A percentile compares a stretch with the other conserved stretches of the same genome.
phyloP scores from a whole-genome alignment of 2,113 vertebrate genomes.

The Brachypodius melanocephalos region DNA sequence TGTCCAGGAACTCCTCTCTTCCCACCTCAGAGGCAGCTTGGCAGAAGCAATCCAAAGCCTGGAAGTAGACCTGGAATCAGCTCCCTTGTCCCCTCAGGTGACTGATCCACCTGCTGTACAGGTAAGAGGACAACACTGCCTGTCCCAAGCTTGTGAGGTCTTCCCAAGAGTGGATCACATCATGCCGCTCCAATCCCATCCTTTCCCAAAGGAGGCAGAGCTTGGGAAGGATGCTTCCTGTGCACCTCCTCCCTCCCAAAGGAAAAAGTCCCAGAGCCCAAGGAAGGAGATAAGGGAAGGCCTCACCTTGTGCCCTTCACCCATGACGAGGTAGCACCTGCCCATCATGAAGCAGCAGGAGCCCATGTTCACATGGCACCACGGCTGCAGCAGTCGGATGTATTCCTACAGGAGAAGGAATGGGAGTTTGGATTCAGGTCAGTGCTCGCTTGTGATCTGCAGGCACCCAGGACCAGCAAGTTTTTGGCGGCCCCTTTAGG shows the following conservation, averaged over 20 bases:
- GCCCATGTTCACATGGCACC: constrained; percentile 93
- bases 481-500: not conserved
- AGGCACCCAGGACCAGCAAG: not conserved
- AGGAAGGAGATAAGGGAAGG: not conserved
- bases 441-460: accelerated
- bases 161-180: not conserved
- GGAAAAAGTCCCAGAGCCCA: not conserved
- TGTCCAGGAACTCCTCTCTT: constrained; percentile 91
- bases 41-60: constrained; percentile 92
- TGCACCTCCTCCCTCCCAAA: not conserved
- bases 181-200: accelerated
- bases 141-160: not conserved
- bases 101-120: not conserved
- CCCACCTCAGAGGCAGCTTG: constrained; percentile 88
- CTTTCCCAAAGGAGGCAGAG: not conserved
- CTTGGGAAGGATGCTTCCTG: not conserved
- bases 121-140: not conserved
- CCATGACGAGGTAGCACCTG: constrained; percentile 88
- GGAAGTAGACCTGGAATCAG: not conserved
- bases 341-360: constrained; percentile 93
- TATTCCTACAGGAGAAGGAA: constrained; percentile 79
- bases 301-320: constrained; percentile 92
- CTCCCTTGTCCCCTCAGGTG: accelerated
- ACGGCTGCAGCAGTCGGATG: constrained; percentile 84
- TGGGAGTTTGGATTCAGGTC: not conserved